Evolutionary conservation across 2,888 invertebrate genomes (phyloP).

Genomic region (Erpobdella octoculata): DNA sequence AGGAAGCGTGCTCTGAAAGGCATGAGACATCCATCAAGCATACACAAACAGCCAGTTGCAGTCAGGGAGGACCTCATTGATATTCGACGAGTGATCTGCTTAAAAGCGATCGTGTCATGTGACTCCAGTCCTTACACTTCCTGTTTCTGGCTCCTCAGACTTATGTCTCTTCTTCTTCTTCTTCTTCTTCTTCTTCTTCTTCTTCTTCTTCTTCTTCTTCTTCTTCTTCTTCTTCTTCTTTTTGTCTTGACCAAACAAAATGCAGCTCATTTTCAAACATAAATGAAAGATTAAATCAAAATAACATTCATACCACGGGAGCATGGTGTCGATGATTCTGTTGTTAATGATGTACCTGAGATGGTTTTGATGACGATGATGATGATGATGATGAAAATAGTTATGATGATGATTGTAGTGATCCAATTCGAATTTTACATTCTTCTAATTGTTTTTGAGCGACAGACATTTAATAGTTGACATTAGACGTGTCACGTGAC

Average conservation of each 20-base stretch:
- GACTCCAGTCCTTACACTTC: constrained; percentile 17
- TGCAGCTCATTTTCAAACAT: not conserved
- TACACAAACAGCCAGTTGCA: constrained; percentile 10
- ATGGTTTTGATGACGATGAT: too few relatives aligned
- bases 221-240: not conserved
- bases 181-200: not conserved
- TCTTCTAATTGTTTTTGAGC: too few relatives aligned
- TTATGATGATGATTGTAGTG: too few relatives aligned
- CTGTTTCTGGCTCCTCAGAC: not conserved
- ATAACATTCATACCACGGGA: too few relatives aligned
- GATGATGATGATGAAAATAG: too few relatives aligned
- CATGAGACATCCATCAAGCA: constrained; percentile 4
- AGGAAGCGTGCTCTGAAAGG: constrained; percentile 10
- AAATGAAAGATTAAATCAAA: too few relatives aligned
- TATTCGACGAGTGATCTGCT: constrained; percentile 10
- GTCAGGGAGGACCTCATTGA: constrained; percentile 11
- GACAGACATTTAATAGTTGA: too few relatives aligned
- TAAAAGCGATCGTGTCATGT: constrained; percentile 20
- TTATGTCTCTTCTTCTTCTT: not conserved
- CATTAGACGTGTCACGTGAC: too few relatives aligned
- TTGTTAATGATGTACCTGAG: too few relatives aligned
- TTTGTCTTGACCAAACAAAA: not conserved
- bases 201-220: constrained; percentile 1
- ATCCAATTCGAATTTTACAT: too few relatives aligned
- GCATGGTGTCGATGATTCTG: too few relatives aligned